Percentiles rank a stretch among this genome's conserved stretches.
phyloP scores from a whole-genome alignment of 2,888 invertebrate genomes.

The Osmoderma eremita region DNA sequence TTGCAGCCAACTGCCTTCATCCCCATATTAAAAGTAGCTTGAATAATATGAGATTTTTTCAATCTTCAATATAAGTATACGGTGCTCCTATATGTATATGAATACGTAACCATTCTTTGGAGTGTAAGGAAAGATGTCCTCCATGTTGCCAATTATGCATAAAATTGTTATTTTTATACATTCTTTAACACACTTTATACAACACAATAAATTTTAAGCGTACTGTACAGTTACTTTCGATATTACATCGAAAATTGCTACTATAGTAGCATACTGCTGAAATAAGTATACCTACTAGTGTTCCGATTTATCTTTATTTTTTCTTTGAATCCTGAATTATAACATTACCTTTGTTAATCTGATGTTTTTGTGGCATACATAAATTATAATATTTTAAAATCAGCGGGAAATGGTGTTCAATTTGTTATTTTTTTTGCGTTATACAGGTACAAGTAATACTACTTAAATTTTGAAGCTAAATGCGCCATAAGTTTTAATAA shows the following conservation, averaged over 20 bases:
- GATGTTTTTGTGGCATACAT: conserved; percentile 1
- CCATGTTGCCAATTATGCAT: too few relatives aligned
- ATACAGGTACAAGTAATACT: neutral
- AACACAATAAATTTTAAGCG: conserved; percentile 3
- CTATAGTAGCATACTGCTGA: neutral
- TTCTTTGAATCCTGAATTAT: conserved; percentile 6
- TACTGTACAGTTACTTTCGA: neutral
- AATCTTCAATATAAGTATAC: too few relatives aligned
- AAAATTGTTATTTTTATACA: neutral
- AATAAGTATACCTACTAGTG: neutral
- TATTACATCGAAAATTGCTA: conserved; percentile 2
- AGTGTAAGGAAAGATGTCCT: too few relatives aligned
- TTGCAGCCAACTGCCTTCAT: too few relatives aligned
- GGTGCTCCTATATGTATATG: too few relatives aligned
- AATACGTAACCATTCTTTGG: too few relatives aligned
- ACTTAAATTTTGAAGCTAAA: neutral
- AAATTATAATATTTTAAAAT: conserved; percentile 12
- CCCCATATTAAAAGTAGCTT: too few relatives aligned
- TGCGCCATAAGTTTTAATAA: neutral
- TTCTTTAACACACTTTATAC: neutral
- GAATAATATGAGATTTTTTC: too few relatives aligned
- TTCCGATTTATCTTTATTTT: neutral
- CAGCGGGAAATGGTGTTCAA: neutral
- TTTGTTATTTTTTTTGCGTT: conserved; percentile 11
- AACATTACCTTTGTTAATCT: conserved; percentile 10